Conservation (phyloP, 2,888 invertebrate genomes). For the Endotricha flammealis region DNA sequence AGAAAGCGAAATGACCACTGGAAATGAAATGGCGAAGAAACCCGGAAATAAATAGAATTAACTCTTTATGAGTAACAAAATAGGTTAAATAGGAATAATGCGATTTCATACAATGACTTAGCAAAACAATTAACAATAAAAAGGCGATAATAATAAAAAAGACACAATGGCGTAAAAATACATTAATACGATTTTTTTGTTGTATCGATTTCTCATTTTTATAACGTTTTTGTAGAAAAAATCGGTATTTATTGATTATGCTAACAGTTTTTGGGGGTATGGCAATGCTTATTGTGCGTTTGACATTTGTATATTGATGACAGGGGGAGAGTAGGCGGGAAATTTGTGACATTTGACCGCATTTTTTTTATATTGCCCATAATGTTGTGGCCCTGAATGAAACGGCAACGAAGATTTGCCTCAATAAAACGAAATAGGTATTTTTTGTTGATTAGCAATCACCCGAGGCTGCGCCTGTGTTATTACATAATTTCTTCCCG, state of each 20-base stretch:
- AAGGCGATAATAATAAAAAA: constrained; percentile 10
- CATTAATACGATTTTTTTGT: constrained; percentile 23
- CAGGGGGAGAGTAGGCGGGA: background rate
- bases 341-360: background rate
- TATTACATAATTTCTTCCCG: too few relatives aligned
- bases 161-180: constrained; percentile 18
- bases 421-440: too few relatives aligned
- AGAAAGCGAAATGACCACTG: too few relatives aligned
- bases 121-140: background rate
- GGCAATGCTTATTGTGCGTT: constrained; percentile 18
- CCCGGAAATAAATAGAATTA: too few relatives aligned
- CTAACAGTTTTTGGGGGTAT: constrained; percentile 31
- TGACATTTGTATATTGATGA: constrained; percentile 24
- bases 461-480: too few relatives aligned
- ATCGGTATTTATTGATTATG: too few relatives aligned
- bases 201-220: constrained; percentile 32
- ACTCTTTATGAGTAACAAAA: too few relatives aligned
- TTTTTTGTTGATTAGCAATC: too few relatives aligned
- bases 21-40: too few relatives aligned
- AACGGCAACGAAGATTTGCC: too few relatives aligned
- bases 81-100: too few relatives aligned
- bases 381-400: too few relatives aligned
- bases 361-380: constrained; percentile 2
- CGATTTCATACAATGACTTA: constrained; percentile 6
- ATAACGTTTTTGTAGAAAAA: constrained; percentile 10